These are phyloP conservation scores for Tetragonula clypearis DNA, from an alignment of 1,140 invertebrate genomes.

Conservation along the genomic window DNA sequence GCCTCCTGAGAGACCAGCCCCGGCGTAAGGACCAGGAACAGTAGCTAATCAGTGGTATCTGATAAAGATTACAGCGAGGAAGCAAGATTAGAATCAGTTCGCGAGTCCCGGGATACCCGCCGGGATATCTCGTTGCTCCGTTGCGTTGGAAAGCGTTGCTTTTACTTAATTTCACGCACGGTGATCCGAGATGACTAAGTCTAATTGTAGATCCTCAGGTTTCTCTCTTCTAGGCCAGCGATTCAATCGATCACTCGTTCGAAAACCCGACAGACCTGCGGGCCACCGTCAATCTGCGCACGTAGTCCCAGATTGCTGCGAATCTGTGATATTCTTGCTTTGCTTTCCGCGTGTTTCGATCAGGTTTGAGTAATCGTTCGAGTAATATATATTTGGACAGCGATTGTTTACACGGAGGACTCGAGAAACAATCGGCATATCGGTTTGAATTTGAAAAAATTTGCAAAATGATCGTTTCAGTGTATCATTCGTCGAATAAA, in stretches of 20 bases:
- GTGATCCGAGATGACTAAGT: not conserved
- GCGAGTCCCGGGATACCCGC: not conserved
- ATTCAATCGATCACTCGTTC: not conserved
- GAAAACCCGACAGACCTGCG: not conserved
- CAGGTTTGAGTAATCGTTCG: too few relatives aligned
- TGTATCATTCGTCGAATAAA: too few relatives aligned
- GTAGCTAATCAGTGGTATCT: slow-evolving; percentile 38
- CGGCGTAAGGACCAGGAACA: slow-evolving; percentile 14
- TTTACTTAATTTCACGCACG: slow-evolving; percentile 20
- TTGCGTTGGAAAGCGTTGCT: not conserved
- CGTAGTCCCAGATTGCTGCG: too few relatives aligned
- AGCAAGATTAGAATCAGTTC: slow-evolving; percentile 27
- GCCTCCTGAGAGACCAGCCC: not conserved
- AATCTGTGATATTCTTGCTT: too few relatives aligned
- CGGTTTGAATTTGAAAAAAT: too few relatives aligned
- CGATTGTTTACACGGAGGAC: too few relatives aligned
- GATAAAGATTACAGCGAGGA: slow-evolving; percentile 27
- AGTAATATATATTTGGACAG: too few relatives aligned
- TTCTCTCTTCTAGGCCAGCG: too few relatives aligned
- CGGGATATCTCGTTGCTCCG: too few relatives aligned
- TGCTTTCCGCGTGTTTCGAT: not conserved
- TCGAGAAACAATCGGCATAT: too few relatives aligned
- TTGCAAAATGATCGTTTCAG: too few relatives aligned
- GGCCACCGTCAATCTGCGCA: not conserved
- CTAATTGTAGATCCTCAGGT: not conserved